Evolutionary conservation across 1,140 invertebrate genomes (phyloP), one percentile per base, ranked within the genome.

Genomic region (Coelopa frigida): DNA sequence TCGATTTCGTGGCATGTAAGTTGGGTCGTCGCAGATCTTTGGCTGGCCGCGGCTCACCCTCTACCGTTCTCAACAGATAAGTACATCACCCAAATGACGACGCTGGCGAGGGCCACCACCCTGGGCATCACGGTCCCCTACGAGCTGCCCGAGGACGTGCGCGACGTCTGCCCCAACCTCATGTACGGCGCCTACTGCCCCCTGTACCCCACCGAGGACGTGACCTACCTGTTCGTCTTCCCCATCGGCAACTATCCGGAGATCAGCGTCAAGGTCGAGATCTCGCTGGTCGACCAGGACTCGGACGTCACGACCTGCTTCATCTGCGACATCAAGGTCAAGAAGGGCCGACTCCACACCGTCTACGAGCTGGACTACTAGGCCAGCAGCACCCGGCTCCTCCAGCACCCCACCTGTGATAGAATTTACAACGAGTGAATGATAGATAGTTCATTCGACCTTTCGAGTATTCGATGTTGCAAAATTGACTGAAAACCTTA

Each of bases 181-280:
- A 55, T 58, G 55, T 57, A 50, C 26, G 63, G 48, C 6, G 63
- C 62, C 46, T 63, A 63, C 23, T 67, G 63, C 31, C 63, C 63
- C 0, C 39, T 67, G 0, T 67, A 67, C 35, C 47, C 54, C n/a
- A 63, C 57, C 0, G 63, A 67, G 29, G 63, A 67, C 54, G 63
- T 64, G 0, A 64, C 63, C n/a, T 67, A 67, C 46, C 14, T 57
- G 7, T 67, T 67, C 24, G 1, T 12, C 2, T 67, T 67, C 33
- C 57, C 55, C 18, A 57, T 67, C 24, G 58, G 54, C 2, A 58
- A 56, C 27, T 67, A 67, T 42, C 63, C 60, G 0, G 63, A 67
- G 41, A 54, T 67, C 3, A 59, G 58, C 22, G 57, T 60, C 0
- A 67, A 60, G 31, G 56, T 67, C 29, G 63, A 67, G 41, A 55